Evolutionary conservation across 2,888 invertebrate species (phyloP).

Genomic region (Acronicta psi): DNA sequence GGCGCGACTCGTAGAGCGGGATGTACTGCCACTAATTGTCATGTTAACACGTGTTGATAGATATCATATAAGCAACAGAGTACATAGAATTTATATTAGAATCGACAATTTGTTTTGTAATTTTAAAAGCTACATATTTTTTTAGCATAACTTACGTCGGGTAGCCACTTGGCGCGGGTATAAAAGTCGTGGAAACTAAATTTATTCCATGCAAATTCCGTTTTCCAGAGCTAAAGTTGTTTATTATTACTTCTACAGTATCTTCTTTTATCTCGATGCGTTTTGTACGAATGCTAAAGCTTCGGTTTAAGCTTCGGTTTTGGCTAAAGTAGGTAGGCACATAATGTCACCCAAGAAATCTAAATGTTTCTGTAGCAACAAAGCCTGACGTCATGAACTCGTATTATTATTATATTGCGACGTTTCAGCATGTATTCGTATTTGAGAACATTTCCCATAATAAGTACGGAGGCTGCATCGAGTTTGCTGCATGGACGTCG

Average conservation of each 20-base stretch:
- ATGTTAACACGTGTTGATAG: conserved; percentile 21
- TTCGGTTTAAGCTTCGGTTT: conserved; percentile 9
- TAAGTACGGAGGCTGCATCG: conserved; percentile 16
- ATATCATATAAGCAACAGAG: conserved; percentile 3
- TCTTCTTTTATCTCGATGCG: conserved; percentile 34
- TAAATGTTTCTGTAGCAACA: conserved; percentile 23
- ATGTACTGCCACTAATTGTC: conserved; percentile 20
- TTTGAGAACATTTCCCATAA: conserved; percentile 28
- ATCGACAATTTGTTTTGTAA: conserved; percentile 8
- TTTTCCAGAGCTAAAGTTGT: conserved; percentile 32
- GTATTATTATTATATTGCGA: not conserved
- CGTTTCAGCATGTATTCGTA: not conserved
- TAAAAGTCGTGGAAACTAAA: conserved; percentile 34
- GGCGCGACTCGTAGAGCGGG: conserved; percentile 43
- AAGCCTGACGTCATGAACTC: conserved; percentile 12
- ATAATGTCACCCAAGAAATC: conserved; percentile 18
- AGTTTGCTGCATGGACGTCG: conserved; percentile 22
- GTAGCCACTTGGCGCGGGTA: conserved; percentile 21
- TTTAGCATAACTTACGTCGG: conserved; percentile 13
- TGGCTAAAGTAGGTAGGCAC: too few relatives aligned
- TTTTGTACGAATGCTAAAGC: conserved; percentile 28
- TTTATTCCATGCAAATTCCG: conserved; percentile 37
- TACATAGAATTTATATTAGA: not conserved
- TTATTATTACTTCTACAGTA: conserved; percentile 44
- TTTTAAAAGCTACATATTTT: conserved; percentile 11